Evolutionary conservation across 2,113 vertebrate genomes (phyloP).

Genomic region (Pseudorectes ferrugineus): DNA sequence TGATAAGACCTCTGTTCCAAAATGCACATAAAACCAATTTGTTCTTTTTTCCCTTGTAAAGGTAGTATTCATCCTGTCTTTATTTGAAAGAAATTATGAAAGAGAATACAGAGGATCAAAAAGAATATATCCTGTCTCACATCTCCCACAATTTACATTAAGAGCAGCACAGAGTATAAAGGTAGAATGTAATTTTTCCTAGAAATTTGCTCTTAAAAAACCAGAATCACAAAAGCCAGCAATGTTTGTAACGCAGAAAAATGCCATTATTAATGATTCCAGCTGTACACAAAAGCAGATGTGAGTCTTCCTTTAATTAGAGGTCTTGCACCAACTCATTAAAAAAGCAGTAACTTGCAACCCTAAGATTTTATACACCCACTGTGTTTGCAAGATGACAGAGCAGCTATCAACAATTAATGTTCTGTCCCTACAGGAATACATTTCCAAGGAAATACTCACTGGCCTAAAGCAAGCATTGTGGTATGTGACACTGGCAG

Average conservation of each 20-base stretch:
- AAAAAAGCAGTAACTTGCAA: background rate
- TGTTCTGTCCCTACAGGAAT: background rate
- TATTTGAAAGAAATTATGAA: background rate
- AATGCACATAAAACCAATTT: background rate
- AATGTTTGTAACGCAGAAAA: background rate
- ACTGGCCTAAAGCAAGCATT: background rate
- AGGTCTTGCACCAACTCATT: background rate
- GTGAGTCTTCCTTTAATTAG: background rate
- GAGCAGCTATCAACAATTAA: background rate
- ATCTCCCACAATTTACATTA: background rate
- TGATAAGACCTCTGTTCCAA: background rate
- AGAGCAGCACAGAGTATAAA: background rate
- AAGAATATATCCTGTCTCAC: background rate
- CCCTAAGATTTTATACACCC: background rate
- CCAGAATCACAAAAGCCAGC: background rate
- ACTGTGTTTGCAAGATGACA: background rate
- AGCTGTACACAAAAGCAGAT: background rate
- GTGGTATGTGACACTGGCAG: background rate
- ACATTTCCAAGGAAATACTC: background rate
- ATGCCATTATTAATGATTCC: background rate
- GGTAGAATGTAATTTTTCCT: background rate
- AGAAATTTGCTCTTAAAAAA: background rate
- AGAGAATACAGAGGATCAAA: background rate
- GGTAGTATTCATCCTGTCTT: background rate
- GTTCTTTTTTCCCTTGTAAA: background rate